phyloP scores from a whole-genome alignment of 2,797 vertebrate genomes.

The Chrosomus eos region DNA sequence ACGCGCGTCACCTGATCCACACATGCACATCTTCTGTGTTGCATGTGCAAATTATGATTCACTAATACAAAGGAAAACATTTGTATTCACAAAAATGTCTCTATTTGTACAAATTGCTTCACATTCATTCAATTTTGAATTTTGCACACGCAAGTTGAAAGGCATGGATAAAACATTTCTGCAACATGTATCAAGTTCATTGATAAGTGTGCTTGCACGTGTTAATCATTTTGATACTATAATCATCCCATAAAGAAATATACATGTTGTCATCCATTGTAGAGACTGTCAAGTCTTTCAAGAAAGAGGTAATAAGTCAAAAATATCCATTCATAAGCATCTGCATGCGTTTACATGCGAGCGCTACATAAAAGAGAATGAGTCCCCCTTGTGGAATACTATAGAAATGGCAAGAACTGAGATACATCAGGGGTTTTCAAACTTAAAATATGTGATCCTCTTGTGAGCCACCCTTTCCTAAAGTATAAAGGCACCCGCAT shows the following conservation, averaged over 20 bases:
- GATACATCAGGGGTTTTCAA: background rate
- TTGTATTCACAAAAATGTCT: too few species aligned
- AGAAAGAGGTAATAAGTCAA: background rate
- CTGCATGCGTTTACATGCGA: background rate
- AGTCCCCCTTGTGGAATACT: conserved; percentile 14
- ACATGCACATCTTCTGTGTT: too few species aligned
- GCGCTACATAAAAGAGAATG: background rate
- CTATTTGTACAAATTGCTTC: too few species aligned
- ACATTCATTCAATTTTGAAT: too few species aligned
- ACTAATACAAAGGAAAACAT: too few species aligned
- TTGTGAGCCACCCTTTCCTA: background rate
- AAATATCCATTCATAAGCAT: conserved; percentile 4
- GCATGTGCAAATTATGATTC: too few species aligned
- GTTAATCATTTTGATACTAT: too few species aligned
- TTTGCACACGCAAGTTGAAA: too few species aligned
- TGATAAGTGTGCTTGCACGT: too few species aligned
- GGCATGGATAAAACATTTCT: too few species aligned
- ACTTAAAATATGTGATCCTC: background rate
- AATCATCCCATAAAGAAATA: background rate
- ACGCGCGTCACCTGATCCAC: too few species aligned
- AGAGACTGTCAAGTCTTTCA: background rate
- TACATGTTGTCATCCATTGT: background rate
- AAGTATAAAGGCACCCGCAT: background rate
- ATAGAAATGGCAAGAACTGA: background rate
- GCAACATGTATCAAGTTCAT: too few species aligned